phyloP scores from a whole-genome alignment of 2,888 invertebrate genomes.

The Amphipoea oculea region DNA sequence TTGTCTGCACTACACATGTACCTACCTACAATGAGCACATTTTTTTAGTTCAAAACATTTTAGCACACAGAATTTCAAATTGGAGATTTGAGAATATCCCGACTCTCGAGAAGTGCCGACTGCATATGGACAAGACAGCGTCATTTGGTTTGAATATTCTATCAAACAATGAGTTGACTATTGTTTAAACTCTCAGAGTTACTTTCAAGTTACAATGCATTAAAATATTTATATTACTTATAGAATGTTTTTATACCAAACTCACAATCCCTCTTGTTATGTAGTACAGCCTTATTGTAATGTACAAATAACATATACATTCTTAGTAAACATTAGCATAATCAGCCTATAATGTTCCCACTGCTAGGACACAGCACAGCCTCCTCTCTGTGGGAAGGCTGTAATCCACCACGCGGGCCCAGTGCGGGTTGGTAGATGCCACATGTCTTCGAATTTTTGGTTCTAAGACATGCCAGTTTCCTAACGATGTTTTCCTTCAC shows the following conservation, averaged over 20 bases:
- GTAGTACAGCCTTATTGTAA: background rate
- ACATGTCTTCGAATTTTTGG: background rate
- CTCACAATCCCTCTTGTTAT: background rate
- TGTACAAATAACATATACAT: background rate
- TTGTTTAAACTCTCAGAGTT: background rate
- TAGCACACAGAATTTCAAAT: background rate
- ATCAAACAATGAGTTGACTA: background rate
- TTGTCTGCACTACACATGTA: background rate
- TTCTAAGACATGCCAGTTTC: background rate
- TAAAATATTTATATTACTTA: slow-evolving; percentile 1
- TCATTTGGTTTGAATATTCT: too few relatives aligned
- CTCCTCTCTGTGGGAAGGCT: background rate
- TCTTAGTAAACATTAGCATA: background rate
- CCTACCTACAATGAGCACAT: background rate
- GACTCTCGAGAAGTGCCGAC: background rate
- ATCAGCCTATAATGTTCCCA: background rate
- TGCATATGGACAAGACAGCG: too few relatives aligned
- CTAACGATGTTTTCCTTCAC: background rate
- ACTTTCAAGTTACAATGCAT: background rate
- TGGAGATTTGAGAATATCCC: background rate
- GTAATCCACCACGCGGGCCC: background rate
- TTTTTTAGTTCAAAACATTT: background rate
- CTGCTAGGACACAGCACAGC: too few relatives aligned
- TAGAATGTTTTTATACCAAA: background rate
- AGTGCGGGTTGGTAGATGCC: background rate